Conservation (phyloP, 2,113 vertebrate species). For the Nipponia nippon region DNA sequence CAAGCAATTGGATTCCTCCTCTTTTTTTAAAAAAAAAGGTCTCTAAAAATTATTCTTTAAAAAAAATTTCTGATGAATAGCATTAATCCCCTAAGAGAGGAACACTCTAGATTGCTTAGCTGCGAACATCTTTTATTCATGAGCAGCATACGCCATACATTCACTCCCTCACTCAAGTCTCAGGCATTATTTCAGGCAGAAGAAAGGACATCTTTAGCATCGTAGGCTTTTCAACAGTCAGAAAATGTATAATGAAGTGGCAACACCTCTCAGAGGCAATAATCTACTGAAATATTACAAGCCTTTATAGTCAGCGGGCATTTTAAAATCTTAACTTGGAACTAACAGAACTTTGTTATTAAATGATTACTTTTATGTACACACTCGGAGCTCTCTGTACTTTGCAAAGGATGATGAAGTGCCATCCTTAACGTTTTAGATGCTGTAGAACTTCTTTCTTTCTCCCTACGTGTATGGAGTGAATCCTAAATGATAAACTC, state of each 20-base stretch:
- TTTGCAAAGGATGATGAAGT: neutral
- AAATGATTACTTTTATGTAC: neutral
- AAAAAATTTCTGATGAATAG: slow-evolving; percentile 60
- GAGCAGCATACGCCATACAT: neutral
- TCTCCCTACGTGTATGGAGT: neutral
- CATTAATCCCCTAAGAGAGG: slow-evolving; percentile 49
- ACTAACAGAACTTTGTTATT: neutral
- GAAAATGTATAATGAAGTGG: slow-evolving; percentile 35
- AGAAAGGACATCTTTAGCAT: slow-evolving; percentile 53
- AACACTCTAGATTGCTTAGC: slow-evolving; percentile 53
- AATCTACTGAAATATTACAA: slow-evolving; percentile 14
- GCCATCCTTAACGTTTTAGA: neutral
- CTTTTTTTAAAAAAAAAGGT: neutral
- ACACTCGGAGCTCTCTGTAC: neutral
- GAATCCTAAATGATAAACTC: neutral
- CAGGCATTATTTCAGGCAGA: slow-evolving; percentile 64
- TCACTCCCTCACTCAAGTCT: neutral
- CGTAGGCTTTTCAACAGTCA: slow-evolving; percentile 43
- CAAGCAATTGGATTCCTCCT: slow-evolving; percentile 42
- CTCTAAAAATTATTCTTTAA: slow-evolving; percentile 43
- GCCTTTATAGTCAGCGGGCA: neutral
- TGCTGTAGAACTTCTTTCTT: neutral
- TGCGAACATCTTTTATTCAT: slow-evolving; percentile 73
- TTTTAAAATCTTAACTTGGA: neutral
- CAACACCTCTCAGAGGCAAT: slow-evolving; percentile 29